Evolutionary conservation across 2,113 vertebrate species (phyloP).

Genomic region (Zosterops hypoxanthus): DNA sequence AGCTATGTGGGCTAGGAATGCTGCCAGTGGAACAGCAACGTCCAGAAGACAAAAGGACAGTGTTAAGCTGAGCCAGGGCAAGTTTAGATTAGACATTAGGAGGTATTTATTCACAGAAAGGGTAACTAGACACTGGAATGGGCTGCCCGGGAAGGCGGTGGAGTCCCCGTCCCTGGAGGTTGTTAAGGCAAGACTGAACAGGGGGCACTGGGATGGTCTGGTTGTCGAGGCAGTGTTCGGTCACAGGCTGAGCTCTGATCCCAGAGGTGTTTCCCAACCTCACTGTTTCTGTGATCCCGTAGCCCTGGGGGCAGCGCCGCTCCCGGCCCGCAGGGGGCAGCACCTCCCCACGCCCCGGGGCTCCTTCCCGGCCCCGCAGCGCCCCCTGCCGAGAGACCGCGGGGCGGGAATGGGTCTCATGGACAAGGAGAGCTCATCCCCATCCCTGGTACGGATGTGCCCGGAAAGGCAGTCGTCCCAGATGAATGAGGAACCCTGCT

Average conservation of each 20-base stretch:
- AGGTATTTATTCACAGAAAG: neutral
- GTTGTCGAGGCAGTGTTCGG: neutral
- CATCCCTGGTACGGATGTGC: fast-evolving
- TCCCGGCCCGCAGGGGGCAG: neutral
- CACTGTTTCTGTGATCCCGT: neutral
- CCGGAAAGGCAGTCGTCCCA: neutral
- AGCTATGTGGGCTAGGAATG: neutral
- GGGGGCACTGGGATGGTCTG: no score
- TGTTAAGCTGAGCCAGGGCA: neutral
- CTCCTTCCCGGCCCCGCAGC: neutral
- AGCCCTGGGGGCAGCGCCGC: no score
- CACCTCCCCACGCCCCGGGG: neutral
- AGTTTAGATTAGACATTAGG: neutral
- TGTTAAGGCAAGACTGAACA: neutral
- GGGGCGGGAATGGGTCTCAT: fast-evolving
- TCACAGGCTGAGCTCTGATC: neutral
- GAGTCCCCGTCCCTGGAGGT: neutral
- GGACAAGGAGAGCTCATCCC: fast-evolving
- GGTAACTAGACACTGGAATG: neutral
- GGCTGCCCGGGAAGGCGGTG: neutral
- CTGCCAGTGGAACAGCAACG: neutral
- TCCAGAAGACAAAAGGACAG: neutral
- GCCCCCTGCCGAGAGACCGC: neutral
- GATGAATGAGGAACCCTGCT: neutral
- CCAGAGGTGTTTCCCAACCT: neutral